Evolutionary conservation across 2,113 vertebrate species (phyloP).

Genomic region (Takifugu bimaculatus): DNA sequence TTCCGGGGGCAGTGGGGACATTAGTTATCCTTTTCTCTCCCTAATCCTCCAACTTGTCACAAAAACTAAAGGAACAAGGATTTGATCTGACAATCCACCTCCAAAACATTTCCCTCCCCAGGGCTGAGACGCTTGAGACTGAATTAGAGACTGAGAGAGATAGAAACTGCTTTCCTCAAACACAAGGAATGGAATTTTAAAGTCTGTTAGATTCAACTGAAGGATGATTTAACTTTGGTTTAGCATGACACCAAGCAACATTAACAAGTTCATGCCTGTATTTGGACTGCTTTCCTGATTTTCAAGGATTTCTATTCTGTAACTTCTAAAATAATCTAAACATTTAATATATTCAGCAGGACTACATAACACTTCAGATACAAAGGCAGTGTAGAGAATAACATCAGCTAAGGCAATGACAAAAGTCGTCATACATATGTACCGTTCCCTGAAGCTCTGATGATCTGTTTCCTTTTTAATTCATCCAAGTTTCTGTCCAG

Average conservation of each 20-base stretch:
- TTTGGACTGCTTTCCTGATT: conserved; percentile 20
- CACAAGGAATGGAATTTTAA: conserved; percentile 28
- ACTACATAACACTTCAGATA: too few relatives aligned
- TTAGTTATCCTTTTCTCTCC: conserved; percentile 55
- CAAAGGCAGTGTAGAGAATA: too few relatives aligned
- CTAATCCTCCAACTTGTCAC: conserved; percentile 58
- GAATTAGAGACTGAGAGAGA: conserved; percentile 29
- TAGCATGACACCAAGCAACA: conserved; percentile 31
- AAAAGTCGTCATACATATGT: too few relatives aligned
- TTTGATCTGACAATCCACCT: conserved; percentile 69
- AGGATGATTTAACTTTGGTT: conserved; percentile 39
- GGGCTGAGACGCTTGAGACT: conserved; percentile 44
- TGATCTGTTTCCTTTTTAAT: too few relatives aligned
- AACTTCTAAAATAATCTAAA: not conserved
- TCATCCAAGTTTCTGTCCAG: too few relatives aligned
- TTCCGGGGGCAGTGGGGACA: conserved; percentile 43
- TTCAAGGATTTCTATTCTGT: not conserved
- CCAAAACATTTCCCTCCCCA: conserved; percentile 60
- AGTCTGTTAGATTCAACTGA: conserved; percentile 33
- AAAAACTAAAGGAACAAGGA: conserved; percentile 47
- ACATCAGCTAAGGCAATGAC: too few relatives aligned
- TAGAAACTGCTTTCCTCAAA: conserved; percentile 33
- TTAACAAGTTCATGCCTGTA: conserved; percentile 22
- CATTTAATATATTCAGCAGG: not conserved
- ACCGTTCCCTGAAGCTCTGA: too few relatives aligned